phyloP scores from a whole-genome alignment of 2,888 invertebrate species.

The Oeneis ivallda region DNA sequence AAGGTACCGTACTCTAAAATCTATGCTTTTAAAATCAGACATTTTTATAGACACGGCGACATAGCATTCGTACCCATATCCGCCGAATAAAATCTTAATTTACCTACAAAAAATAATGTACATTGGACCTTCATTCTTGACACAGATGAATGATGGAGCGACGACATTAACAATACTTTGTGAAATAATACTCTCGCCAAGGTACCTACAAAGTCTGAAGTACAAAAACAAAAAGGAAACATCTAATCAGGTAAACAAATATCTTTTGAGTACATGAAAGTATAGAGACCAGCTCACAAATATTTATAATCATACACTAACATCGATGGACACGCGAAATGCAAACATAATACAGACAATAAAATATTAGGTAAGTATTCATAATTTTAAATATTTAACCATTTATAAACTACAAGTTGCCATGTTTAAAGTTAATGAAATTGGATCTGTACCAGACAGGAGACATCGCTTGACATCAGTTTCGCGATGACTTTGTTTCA shows the following conservation, averaged over 20 bases:
- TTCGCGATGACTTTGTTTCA: slow-evolving; percentile 30
- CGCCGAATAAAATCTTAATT: slow-evolving; percentile 65
- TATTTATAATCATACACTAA: slow-evolving; percentile 53
- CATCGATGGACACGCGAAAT: slow-evolving; percentile 67
- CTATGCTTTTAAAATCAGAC: slow-evolving; percentile 60
- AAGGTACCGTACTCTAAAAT: slow-evolving; percentile 45
- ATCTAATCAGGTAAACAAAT: slow-evolving; percentile 57
- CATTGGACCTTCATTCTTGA: slow-evolving; percentile 69
- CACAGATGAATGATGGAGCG: slow-evolving; percentile 57
- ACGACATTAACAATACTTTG: slow-evolving; percentile 52
- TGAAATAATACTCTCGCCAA: slow-evolving; percentile 51
- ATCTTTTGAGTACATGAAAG: slow-evolving; percentile 75
- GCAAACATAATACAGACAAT: slow-evolving; percentile 69
- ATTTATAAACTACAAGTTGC: slow-evolving; percentile 35
- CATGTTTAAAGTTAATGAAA: slow-evolving; percentile 28
- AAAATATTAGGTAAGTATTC: slow-evolving; percentile 49
- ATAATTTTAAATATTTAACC: slow-evolving; percentile 38
- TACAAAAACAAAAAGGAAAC: slow-evolving; percentile 56
- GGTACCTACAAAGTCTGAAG: slow-evolving; percentile 45
- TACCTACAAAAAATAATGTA: slow-evolving; percentile 74
- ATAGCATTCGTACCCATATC: slow-evolving; percentile 45
- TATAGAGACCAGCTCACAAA: slow-evolving; percentile 77
- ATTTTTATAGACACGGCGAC: slow-evolving; percentile 61
- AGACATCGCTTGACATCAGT: slow-evolving; percentile 38
- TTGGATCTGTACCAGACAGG: slow-evolving; percentile 26